A percentile compares a stretch with the other conserved stretches of the same genome.
These are phyloP conservation scores for Fragum whitleyi DNA, from an alignment of 2,888 invertebrate genomes.

Conservation along the genomic window DNA sequence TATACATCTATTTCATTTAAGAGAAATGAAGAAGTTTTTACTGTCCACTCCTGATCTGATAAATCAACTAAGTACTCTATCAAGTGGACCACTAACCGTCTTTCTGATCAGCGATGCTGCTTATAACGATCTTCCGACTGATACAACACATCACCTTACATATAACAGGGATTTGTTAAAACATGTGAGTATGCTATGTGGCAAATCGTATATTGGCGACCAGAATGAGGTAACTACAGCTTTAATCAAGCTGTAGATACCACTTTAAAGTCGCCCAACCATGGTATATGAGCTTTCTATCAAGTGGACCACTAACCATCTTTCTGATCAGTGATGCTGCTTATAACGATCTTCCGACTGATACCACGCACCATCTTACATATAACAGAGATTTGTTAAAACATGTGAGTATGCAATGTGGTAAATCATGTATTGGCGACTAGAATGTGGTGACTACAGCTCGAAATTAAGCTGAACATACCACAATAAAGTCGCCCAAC, in stretches of 20 bases:
- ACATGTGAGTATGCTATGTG: slow-evolving; percentile 41
- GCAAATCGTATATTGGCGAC: no score
- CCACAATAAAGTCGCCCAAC: no score
- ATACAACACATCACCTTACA: slow-evolving; percentile 48
- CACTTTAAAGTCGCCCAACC: no score
- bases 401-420: slow-evolving; percentile 40
- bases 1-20: no score
- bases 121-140: slow-evolving; percentile 48
- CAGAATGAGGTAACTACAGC: no score
- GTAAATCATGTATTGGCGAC: no score
- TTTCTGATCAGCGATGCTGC: slow-evolving; percentile 69
- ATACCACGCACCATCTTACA: slow-evolving; percentile 48
- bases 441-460: no score
- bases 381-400: slow-evolving; percentile 42
- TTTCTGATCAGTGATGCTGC: slow-evolving; percentile 69
- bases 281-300: no score
- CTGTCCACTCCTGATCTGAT: slow-evolving; percentile 19
- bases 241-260: no score
- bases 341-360: slow-evolving; percentile 48
- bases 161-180: slow-evolving; percentile 42
- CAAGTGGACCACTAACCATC: slow-evolving; percentile 61
- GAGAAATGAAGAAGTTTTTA: slow-evolving; percentile 30
- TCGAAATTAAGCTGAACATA: no score
- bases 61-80: slow-evolving; percentile 38
- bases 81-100: slow-evolving; percentile 61